Evolutionary conservation across 2,888 invertebrate genomes (phyloP).

Genomic region (Agriotes lineatus): DNA sequence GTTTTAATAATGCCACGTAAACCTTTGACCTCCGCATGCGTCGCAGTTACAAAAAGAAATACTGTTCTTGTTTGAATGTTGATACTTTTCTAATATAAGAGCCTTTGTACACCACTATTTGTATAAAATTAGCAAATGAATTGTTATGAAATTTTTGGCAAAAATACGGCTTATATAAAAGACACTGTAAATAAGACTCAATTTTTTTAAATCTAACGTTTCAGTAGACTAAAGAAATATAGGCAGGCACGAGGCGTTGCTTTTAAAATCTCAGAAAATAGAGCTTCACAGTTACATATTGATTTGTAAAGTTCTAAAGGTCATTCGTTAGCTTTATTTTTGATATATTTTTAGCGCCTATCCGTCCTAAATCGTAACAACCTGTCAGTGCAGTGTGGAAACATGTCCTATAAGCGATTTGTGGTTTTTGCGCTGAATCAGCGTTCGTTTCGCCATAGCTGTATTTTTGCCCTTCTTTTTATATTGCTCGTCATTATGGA

Average conservation of each 20-base stretch:
- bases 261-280: constrained; percentile 21
- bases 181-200: constrained; percentile 28
- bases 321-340: constrained; percentile 43
- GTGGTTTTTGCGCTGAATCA: constrained; percentile 15
- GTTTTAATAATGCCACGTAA: not conserved
- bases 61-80: constrained; percentile 31
- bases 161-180: constrained; percentile 59
- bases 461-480: constrained; percentile 62
- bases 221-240: constrained; percentile 10
- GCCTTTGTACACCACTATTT: constrained; percentile 44
- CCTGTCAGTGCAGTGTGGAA: constrained; percentile 23
- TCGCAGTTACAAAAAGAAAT: not conserved
- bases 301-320: constrained; percentile 32
- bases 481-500: constrained; percentile 49
- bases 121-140: constrained; percentile 38
- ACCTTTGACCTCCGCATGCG: constrained; percentile 24
- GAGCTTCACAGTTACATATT: constrained; percentile 27
- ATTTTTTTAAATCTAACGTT: constrained; percentile 5
- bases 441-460: constrained; percentile 50
- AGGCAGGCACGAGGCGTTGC: constrained; percentile 22
- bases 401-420: no score
- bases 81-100: constrained; percentile 31
- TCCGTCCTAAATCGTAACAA: constrained; percentile 56
- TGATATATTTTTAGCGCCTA: constrained; percentile 54
- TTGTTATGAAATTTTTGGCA: constrained; percentile 55